Conservation (phyloP, 2,113 vertebrate genomes). For the Rana temporaria region DNA sequence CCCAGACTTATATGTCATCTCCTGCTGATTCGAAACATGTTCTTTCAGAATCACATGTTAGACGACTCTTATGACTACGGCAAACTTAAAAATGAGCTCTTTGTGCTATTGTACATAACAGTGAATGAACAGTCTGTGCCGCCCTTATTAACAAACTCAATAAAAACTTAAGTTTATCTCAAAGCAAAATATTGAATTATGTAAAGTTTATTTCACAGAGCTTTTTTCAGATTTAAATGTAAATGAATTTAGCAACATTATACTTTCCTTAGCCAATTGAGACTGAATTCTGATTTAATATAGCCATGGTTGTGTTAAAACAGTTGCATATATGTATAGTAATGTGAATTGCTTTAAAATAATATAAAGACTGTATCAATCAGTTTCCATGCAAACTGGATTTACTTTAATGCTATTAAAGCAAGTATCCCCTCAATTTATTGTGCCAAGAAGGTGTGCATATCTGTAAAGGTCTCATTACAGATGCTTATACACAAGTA, state of each 20-base stretch:
- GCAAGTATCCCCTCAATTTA: no score
- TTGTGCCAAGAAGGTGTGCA: no score
- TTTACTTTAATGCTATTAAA: neutral
- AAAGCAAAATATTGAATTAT: conserved; percentile 40
- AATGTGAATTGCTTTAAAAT: neutral
- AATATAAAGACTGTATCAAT: conserved; percentile 10
- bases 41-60: neutral
- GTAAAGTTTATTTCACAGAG: conserved; percentile 26
- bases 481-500: no score
- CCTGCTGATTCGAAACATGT: neutral
- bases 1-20: neutral
- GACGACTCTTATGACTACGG: conserved; percentile 22
- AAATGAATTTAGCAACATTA: conserved; percentile 47
- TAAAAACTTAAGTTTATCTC: conserved; percentile 38
- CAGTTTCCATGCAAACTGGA: neutral
- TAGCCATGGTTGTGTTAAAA: neutral
- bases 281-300: conserved; percentile 19
- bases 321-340: conserved; percentile 24
- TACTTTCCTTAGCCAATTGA: conserved; percentile 6
- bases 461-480: no score
- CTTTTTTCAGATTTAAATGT: conserved; percentile 32
- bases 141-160: conserved; percentile 19
- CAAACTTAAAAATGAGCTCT: neutral
- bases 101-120: conserved; percentile 27
- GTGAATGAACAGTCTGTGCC: conserved; percentile 25